Conservation (phyloP, 2,797 vertebrate species). For the Acanthiza pusilla region DNA sequence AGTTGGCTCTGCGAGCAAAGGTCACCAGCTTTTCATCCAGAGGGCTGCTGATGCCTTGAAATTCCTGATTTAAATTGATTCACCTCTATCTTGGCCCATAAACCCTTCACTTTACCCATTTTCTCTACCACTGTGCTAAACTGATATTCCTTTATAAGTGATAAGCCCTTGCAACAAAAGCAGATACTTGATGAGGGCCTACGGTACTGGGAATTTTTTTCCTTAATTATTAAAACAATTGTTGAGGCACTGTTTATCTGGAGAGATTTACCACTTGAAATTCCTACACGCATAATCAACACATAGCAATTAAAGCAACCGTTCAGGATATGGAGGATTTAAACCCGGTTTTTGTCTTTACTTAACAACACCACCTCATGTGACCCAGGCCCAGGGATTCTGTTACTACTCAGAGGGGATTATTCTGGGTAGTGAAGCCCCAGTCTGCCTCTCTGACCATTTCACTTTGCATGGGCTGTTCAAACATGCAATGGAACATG, state of each 20-base stretch:
- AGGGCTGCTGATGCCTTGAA: background rate
- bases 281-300: background rate
- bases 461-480: background rate
- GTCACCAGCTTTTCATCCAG: background rate
- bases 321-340: background rate
- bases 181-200: background rate
- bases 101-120: background rate
- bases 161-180: background rate
- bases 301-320: fast-evolving
- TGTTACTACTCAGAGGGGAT: background rate
- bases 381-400: background rate
- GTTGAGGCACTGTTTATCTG: background rate
- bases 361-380: background rate
- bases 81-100: background rate
- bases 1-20: background rate
- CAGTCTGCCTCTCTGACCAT: background rate
- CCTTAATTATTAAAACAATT: background rate
- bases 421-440: background rate
- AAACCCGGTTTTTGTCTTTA: background rate
- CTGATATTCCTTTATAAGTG: background rate
- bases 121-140: background rate
- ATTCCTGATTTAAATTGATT: background rate
- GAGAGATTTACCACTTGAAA: background rate
- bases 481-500: background rate
- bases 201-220: background rate